phyloP scores from a whole-genome alignment of 2,797 vertebrate species.

The Enteromius thamalakanensis region DNA sequence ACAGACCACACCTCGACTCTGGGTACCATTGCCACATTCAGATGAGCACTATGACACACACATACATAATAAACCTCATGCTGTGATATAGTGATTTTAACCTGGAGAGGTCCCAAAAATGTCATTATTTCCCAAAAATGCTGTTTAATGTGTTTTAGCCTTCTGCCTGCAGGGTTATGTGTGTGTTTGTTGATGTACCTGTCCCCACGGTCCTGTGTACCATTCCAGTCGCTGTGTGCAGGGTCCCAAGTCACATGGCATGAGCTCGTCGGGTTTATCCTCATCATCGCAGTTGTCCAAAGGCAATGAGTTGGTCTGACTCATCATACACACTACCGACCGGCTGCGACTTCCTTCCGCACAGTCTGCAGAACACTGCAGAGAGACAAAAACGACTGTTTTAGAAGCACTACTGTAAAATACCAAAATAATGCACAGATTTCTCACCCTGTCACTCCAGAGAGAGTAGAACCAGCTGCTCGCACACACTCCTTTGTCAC shows the following conservation, averaged over 20 bases:
- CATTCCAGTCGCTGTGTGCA: slow-evolving; percentile 72
- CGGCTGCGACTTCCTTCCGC: slow-evolving; percentile 73
- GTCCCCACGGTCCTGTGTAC: slow-evolving; percentile 78
- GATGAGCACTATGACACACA: slow-evolving; percentile 71
- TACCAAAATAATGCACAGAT: neutral
- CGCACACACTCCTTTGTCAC: slow-evolving; percentile 79
- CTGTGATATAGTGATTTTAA: neutral
- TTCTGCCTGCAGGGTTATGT: neutral
- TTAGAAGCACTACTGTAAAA: neutral
- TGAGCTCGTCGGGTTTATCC: slow-evolving; percentile 68
- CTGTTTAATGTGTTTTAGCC: neutral
- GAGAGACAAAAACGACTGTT: slow-evolving; percentile 17
- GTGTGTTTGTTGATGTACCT: slow-evolving; percentile 65
- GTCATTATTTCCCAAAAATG: no score
- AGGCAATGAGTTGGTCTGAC: slow-evolving; percentile 73
- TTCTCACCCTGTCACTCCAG: slow-evolving; percentile 77
- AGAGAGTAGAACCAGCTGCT: slow-evolving; percentile 79
- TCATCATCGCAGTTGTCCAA: slow-evolving; percentile 73
- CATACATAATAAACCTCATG: neutral
- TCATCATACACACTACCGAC: slow-evolving; percentile 71
- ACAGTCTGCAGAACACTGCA: slow-evolving; percentile 78
- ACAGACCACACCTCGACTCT: slow-evolving; percentile 71
- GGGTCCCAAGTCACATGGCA: slow-evolving; percentile 69
- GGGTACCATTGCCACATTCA: slow-evolving; percentile 78
- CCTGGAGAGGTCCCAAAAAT: neutral